These are phyloP conservation scores for Psilanteris sp. DNA, from an alignment of 1,140 invertebrate species.

Conservation along the genomic window DNA sequence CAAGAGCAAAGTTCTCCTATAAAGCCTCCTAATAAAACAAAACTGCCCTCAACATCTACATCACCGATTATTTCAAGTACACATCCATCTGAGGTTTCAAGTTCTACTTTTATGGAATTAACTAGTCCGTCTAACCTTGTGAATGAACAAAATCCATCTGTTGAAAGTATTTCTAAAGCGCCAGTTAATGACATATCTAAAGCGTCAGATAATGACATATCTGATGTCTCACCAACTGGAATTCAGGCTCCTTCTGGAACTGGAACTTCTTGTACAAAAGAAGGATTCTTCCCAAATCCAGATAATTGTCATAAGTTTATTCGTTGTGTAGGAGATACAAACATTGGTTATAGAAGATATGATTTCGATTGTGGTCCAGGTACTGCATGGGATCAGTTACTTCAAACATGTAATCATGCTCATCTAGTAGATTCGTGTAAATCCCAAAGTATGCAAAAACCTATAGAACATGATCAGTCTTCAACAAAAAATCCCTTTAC, in stretches of 20 bases:
- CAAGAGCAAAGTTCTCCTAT: too few species aligned
- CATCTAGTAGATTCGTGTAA: conserved; percentile 66
- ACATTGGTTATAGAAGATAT: conserved; percentile 74
- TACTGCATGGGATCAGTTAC: conserved; percentile 77
- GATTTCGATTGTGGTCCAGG: conserved; percentile 76
- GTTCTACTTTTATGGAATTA: too few species aligned
- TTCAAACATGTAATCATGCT: conserved; percentile 76
- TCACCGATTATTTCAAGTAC: too few species aligned
- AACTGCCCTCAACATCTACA: too few species aligned
- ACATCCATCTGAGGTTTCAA: too few species aligned
- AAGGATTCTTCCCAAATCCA: conserved; percentile 85
- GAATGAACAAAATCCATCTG: too few species aligned
- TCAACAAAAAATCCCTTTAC: conserved; percentile 13
- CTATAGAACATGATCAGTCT: conserved; percentile 41
- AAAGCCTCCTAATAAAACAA: too few species aligned
- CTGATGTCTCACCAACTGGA: conserved; percentile 1
- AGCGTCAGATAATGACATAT: too few species aligned
- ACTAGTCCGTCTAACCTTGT: too few species aligned
- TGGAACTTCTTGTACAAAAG: conserved; percentile 52
- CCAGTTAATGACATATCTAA: too few species aligned
- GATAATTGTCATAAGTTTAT: conserved; percentile 82
- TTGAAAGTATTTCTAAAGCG: too few species aligned
- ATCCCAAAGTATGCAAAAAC: conserved; percentile 25
- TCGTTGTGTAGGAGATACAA: conserved; percentile 79
- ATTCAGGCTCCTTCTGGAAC: conserved; percentile 67